Conservation (phyloP, 1,140 invertebrate genomes). For the Tenebrio molitor region DNA sequence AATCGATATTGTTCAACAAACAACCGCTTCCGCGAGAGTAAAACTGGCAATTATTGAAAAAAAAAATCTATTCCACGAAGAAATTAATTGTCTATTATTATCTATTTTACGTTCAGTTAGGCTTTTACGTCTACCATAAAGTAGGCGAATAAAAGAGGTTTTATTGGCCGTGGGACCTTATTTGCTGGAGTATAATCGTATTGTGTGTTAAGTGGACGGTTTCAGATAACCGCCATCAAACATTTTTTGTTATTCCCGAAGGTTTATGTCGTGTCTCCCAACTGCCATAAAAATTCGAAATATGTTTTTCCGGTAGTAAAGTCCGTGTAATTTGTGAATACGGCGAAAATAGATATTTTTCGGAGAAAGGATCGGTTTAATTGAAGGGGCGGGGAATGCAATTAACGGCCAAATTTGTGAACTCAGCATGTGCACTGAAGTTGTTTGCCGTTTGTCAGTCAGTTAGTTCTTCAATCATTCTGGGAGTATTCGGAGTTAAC, state of each 20-base stretch:
- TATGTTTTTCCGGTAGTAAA: constrained; percentile 13
- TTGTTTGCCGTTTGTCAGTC: neutral
- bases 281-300: neutral
- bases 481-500: neutral
- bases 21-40: no score
- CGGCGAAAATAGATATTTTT: neutral
- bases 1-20: neutral
- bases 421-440: neutral
- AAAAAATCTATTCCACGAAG: neutral
- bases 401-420: neutral
- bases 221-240: constrained; percentile 21
- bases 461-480: neutral
- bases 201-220: constrained; percentile 35
- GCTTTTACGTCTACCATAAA: constrained; percentile 7
- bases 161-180: constrained; percentile 22
- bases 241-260: constrained; percentile 27
- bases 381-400: neutral
- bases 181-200: constrained; percentile 24
- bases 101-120: constrained; percentile 20
- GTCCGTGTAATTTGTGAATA: neutral
- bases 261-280: constrained; percentile 10
- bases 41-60: neutral
- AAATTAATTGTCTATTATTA: constrained; percentile 25
- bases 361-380: neutral
- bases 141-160: constrained; percentile 2